Percentiles rank a stretch among this genome's conserved stretches.
These are phyloP conservation scores for Aquila chrysaetos DNA, from an alignment of 2,797 vertebrate species.

Conservation along the genomic window DNA sequence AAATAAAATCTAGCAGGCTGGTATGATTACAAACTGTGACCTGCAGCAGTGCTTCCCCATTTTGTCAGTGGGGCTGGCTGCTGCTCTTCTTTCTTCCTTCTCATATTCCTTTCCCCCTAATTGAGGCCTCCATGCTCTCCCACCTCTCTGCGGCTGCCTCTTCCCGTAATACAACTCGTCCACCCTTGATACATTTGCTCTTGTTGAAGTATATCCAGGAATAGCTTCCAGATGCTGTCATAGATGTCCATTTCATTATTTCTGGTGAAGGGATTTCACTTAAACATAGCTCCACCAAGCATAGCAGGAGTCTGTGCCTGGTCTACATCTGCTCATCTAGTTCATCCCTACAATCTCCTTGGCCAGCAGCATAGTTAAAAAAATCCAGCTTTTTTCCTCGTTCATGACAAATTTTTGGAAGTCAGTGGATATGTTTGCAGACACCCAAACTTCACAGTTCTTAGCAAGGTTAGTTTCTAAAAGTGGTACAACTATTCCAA, in stretches of 20 bases:
- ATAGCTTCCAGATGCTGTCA: conserved; percentile 61
- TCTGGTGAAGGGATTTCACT: conserved; percentile 34
- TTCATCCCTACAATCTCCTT: not conserved
- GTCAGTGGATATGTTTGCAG: not conserved
- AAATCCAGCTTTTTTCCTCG: not conserved
- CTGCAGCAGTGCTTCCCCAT: not conserved
- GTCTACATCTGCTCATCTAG: conserved; percentile 13
- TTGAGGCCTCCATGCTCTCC: conserved; percentile 16
- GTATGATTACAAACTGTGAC: not conserved
- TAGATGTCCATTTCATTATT: conserved; percentile 44
- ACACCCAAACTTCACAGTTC: not conserved
- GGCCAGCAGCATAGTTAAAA: not conserved
- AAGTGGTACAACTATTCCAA: not conserved
- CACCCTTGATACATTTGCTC: conserved; percentile 9
- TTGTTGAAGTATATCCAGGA: conserved; percentile 42
- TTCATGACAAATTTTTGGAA: not conserved
- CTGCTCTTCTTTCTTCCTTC: not conserved
- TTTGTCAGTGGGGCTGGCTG: not conserved
- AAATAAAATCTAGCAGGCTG: not conserved
- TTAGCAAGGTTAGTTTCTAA: not conserved
- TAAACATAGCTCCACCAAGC: conserved; percentile 20
- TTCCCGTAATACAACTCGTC: not conserved
- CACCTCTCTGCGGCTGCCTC: not conserved
- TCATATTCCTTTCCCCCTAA: not conserved
- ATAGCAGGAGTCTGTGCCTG: not conserved